A percentile compares a stretch with the other conserved stretches of the same genome.
Conservation (phyloP, 2,797 vertebrate genomes). For the Ctenopoma multispine region DNA sequence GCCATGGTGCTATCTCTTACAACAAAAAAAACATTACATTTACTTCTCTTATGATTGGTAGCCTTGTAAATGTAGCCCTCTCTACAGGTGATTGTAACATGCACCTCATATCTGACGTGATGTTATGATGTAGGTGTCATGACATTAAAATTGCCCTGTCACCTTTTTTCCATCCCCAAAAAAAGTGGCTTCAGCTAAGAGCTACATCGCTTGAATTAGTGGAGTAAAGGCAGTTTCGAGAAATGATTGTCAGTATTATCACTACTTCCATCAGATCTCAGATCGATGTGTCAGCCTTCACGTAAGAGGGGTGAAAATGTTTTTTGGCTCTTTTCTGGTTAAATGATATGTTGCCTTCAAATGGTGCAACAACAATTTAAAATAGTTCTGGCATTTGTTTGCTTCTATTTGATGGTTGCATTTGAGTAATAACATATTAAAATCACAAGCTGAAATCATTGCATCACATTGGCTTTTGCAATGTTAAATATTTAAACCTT, state of each 20-base stretch:
- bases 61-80: background rate
- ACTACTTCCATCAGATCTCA: slow-evolving; percentile 23
- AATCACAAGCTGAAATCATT: background rate
- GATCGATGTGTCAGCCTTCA: slow-evolving; percentile 27
- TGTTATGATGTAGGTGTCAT: background rate
- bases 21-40: background rate
- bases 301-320: slow-evolving; percentile 15
- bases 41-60: background rate
- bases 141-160: slow-evolving; percentile 3
- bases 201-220: background rate
- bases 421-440: slow-evolving; percentile 3
- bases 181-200: background rate
- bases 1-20: slow-evolving; percentile 10
- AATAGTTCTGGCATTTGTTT: background rate
- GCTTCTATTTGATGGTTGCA: background rate
- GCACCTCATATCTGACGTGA: background rate
- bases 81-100: background rate
- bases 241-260: slow-evolving; percentile 12
- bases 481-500: background rate
- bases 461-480: background rate
- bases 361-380: background rate
- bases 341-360: slow-evolving; percentile 25
- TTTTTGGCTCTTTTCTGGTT: slow-evolving; percentile 1
- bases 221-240: slow-evolving; percentile 20
- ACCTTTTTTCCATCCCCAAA: background rate